These are phyloP conservation scores for Alitta virens DNA, from an alignment of 2,888 invertebrate species.

Conservation along the genomic window DNA sequence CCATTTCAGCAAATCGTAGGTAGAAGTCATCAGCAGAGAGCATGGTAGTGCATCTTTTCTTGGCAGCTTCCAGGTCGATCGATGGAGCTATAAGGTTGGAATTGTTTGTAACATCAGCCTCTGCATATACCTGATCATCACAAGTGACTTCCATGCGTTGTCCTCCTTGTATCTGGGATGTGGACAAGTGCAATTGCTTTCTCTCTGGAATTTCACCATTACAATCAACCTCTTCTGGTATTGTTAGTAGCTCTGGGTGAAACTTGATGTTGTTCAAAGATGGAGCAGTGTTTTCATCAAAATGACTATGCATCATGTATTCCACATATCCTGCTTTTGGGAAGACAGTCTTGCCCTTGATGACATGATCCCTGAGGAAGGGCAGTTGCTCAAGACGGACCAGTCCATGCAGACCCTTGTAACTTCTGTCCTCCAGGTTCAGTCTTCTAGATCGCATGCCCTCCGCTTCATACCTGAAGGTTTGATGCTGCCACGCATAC, in stretches of 20 bases:
- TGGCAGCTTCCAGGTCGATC: neutral
- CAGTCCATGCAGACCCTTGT: constrained; percentile 8
- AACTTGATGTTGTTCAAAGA: constrained; percentile 11
- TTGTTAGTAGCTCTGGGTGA: neutral
- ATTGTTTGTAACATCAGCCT: neutral
- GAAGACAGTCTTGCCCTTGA: constrained; percentile 16
- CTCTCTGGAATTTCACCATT: constrained; percentile 5
- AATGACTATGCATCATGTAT: neutral
- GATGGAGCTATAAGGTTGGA: neutral
- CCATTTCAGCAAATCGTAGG: constrained; percentile 4
- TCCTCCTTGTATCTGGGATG: neutral
- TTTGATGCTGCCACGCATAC: constrained; percentile 20
- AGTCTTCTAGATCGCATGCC: constrained; percentile 5
- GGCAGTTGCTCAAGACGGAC: constrained; percentile 2
- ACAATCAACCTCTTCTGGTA: neutral
- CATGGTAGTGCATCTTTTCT: neutral
- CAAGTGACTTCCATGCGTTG: neutral
- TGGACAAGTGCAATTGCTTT: neutral
- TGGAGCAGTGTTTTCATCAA: neutral
- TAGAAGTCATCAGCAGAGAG: constrained; percentile 11
- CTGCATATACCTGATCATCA: constrained; percentile 2
- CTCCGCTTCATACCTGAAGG: constrained; percentile 18
- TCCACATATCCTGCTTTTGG: constrained; percentile 20
- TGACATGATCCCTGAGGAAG: constrained; percentile 11
- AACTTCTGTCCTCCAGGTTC: constrained; percentile 6